Conservation (phyloP, 2,113 vertebrate species). For the Phylloscopus whistleri region DNA sequence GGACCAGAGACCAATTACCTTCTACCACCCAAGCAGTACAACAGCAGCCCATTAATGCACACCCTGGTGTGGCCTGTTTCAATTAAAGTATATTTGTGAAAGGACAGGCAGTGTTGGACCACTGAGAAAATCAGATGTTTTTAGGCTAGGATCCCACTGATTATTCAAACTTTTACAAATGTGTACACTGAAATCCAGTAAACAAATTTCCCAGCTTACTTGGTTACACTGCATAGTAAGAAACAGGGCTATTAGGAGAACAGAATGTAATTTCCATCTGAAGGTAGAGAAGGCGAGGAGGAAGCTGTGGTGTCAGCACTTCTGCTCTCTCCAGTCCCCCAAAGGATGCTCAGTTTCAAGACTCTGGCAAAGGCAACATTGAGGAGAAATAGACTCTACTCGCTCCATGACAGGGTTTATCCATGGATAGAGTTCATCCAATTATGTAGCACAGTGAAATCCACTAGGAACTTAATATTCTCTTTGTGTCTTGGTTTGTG, state of each 20-base stretch:
- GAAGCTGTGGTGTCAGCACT: constrained; percentile 38
- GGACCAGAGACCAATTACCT: constrained; percentile 63
- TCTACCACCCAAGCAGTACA: constrained; percentile 37
- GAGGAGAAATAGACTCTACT: neutral
- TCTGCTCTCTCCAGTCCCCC: neutral
- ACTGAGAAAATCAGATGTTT: constrained; percentile 6
- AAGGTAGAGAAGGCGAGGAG: neutral
- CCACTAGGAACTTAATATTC: neutral
- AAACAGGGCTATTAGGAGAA: neutral
- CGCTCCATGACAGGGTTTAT: neutral
- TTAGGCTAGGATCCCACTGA: neutral
- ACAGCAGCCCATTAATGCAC: constrained; percentile 23
- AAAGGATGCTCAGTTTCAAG: neutral
- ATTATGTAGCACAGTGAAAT: neutral
- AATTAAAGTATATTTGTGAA: constrained; percentile 51
- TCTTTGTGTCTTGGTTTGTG: neutral
- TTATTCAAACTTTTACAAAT: constrained; percentile 23
- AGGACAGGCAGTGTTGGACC: neutral
- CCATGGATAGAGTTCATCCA: neutral
- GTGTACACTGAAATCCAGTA: neutral
- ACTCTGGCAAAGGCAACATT: neutral
- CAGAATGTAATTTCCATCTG: constrained; percentile 14
- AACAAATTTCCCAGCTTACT: constrained; percentile 16
- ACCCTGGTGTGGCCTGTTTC: constrained; percentile 36
- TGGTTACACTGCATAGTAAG: neutral